Evolutionary conservation across 2,888 invertebrate species (phyloP).

Genomic region (Andrena dorsata): DNA sequence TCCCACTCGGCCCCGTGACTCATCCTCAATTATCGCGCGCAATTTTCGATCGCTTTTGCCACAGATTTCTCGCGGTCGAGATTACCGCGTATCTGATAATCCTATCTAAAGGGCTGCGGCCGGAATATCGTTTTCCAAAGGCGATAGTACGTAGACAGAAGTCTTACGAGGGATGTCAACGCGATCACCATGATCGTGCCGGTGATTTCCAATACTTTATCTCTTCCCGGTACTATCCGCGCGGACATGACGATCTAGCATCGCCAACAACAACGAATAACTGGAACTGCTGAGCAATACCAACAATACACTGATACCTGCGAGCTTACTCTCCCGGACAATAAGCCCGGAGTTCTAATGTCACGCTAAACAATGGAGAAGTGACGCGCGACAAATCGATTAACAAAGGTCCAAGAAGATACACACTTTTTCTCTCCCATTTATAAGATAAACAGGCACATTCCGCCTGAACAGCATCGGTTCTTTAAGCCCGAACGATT

Average conservation of each 20-base stretch:
- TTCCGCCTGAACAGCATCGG: neutral
- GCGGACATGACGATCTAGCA: neutral
- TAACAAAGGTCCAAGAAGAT: neutral
- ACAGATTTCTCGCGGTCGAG: neutral
- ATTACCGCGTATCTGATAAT: conserved; percentile 1
- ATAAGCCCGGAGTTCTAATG: no score
- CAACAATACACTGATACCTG: no score
- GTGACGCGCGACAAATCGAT: neutral
- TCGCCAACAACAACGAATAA: neutral
- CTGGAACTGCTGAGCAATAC: no score
- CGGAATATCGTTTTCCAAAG: neutral
- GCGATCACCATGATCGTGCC: neutral
- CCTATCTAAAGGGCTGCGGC: neutral
- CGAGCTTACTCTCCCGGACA: no score
- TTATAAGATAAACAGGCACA: neutral
- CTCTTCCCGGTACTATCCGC: conserved; percentile 16
- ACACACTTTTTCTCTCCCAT: neutral
- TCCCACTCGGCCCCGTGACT: neutral
- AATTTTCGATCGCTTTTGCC: neutral
- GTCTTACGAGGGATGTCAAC: neutral
- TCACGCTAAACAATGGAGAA: neutral
- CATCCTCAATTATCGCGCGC: neutral
- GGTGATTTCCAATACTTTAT: conserved; percentile 46
- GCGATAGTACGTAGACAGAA: no score
- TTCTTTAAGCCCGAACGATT: no score